Evolutionary conservation across 2,888 invertebrate genomes (phyloP).

Genomic region (Chironomus tentans): DNA sequence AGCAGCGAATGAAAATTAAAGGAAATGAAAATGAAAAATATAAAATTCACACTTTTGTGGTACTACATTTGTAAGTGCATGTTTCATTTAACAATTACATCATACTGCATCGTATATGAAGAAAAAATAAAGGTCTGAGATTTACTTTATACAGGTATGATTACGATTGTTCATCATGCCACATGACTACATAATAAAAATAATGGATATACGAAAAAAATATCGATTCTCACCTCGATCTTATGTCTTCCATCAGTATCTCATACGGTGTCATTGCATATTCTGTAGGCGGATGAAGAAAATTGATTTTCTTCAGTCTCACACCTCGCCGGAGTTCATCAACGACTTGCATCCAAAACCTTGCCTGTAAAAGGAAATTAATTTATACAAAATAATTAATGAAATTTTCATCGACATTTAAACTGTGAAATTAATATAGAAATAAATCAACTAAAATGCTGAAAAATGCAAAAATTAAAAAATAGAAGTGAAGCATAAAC

Average conservation of each 20-base stretch:
- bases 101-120: no score
- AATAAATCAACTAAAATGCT: background rate
- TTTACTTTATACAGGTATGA: no score
- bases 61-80: background rate
- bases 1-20: background rate
- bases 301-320: slow-evolving; percentile 80
- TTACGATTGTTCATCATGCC: no score
- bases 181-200: background rate
- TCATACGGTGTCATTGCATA: slow-evolving; percentile 94
- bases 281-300: slow-evolving; percentile 69
- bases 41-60: background rate
- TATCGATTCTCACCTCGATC: slow-evolving; percentile 51
- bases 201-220: background rate
- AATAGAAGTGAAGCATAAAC: background rate
- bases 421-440: background rate
- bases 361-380: slow-evolving; percentile 55
- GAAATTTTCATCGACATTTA: background rate
- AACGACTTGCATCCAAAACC: slow-evolving; percentile 93
- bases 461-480: background rate
- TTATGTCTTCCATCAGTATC: slow-evolving; percentile 92
- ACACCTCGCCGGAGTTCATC: slow-evolving; percentile 85
- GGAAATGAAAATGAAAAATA: background rate
- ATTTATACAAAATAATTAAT: background rate
- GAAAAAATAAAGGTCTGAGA: background rate
- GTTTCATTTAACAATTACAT: background rate